Conservation (phyloP, 2,113 vertebrate species). For the Brienomyrus longianalis region DNA sequence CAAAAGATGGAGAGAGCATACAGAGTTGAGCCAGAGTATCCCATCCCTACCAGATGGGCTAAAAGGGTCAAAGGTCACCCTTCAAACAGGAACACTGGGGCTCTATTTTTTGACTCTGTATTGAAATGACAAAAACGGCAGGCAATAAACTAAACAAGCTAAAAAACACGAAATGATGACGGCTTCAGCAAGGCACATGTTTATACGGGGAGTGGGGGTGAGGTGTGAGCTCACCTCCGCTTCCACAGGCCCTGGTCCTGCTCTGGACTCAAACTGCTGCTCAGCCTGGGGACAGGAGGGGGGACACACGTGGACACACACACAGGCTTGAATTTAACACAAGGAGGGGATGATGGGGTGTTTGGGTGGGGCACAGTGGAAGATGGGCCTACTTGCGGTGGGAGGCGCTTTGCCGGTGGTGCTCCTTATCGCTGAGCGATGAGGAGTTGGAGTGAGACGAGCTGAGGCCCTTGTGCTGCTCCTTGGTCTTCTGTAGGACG, state of each 20-base stretch:
- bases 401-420: slow-evolving; percentile 70
- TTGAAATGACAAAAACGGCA: not conserved
- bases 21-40: not conserved
- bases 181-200: not conserved
- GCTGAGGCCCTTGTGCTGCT: slow-evolving; percentile 89
- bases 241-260: slow-evolving; percentile 97
- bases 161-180: not conserved
- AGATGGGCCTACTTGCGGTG: slow-evolving; percentile 78
- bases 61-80: not conserved
- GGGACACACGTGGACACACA: slow-evolving; percentile 26
- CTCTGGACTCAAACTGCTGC: slow-evolving; percentile 85
- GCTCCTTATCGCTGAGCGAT: slow-evolving; percentile 89
- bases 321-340: slow-evolving; percentile 1
- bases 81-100: not conserved
- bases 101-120: not conserved
- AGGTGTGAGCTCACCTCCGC: slow-evolving; percentile 70
- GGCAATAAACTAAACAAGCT: slow-evolving; percentile 31
- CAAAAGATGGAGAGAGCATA: not conserved
- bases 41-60: not conserved
- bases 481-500: slow-evolving; percentile 97
- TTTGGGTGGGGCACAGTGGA: not conserved
- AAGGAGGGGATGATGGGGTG: not conserved
- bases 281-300: slow-evolving; percentile 68
- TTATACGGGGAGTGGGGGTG: not conserved
- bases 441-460: slow-evolving; percentile 91